These are phyloP conservation scores for Serrognathus titanus DNA, from an alignment of 2,888 invertebrate genomes.

Conservation along the genomic window DNA sequence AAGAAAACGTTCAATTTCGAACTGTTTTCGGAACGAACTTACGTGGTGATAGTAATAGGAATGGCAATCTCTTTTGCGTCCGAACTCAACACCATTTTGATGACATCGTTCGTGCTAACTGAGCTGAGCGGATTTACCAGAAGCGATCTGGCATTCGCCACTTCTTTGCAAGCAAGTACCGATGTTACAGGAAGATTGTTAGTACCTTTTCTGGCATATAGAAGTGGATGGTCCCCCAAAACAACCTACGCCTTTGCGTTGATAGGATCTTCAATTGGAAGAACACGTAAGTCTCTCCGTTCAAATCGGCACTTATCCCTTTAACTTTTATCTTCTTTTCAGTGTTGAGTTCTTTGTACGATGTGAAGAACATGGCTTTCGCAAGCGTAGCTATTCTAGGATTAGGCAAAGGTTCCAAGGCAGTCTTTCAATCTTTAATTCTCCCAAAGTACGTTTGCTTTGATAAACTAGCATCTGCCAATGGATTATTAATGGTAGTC, in stretches of 20 bases:
- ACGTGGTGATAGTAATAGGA: conserved; percentile 38
- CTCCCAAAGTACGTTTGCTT: conserved; percentile 42
- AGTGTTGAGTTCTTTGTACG: conserved; percentile 37
- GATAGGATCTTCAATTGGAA: conserved; percentile 41
- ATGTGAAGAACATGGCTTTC: conserved; percentile 30
- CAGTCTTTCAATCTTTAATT: conserved; percentile 47
- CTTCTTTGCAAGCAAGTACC: conserved; percentile 44
- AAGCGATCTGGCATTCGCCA: conserved; percentile 41
- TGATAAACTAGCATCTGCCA: conserved; percentile 45
- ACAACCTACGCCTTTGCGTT: conserved; percentile 44
- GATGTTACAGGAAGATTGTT: conserved; percentile 46
- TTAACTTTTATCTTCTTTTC: conserved; percentile 16
- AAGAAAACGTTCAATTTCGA: conserved; percentile 40
- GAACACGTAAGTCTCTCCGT: conserved; percentile 40
- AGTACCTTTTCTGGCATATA: conserved; percentile 43
- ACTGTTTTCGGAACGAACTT: conserved; percentile 38
- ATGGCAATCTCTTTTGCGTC: conserved; percentile 50
- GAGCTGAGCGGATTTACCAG: conserved; percentile 41
- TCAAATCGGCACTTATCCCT: neutral
- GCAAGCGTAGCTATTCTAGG: conserved; percentile 38
- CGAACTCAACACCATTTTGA: conserved; percentile 50
- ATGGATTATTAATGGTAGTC: conserved; percentile 43
- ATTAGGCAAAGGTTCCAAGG: conserved; percentile 44
- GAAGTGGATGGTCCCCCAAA: conserved; percentile 38
- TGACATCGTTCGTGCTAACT: conserved; percentile 49